Percentiles rank a stretch among this genome's conserved stretches.
These are phyloP conservation scores for roundworm (Caenorhabditis elegans) DNA, from an alignment of 1,140 invertebrate genomes.

Conservation along the genomic window DNA sequence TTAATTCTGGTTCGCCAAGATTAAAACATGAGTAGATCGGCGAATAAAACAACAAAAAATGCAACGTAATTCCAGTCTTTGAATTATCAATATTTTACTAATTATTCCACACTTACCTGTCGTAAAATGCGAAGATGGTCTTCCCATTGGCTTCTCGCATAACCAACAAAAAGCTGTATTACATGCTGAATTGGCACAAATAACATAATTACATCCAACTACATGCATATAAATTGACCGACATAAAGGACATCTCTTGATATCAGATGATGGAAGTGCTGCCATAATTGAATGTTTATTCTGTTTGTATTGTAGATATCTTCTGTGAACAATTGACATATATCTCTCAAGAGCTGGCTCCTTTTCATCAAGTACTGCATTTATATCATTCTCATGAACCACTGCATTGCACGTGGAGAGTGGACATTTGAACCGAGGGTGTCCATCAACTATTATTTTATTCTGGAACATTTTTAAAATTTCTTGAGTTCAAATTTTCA, in stretches of 20 bases:
- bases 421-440: constrained; percentile 3
- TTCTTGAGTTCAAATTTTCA: neutral
- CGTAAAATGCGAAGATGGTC: neutral
- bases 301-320: constrained; percentile 13
- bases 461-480: neutral
- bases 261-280: neutral
- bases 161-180: constrained; percentile 1
- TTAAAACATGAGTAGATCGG: no score
- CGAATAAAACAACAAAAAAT: no score
- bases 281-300: neutral
- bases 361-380: constrained; percentile 12
- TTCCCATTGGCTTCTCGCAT: neutral
- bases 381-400: constrained; percentile 14
- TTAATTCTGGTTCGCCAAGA: no score
- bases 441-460: neutral
- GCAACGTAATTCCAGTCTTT: no score
- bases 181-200: constrained; percentile 4
- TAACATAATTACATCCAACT: constrained; percentile 8
- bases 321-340: neutral
- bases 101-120: no score
- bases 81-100: no score
- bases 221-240: neutral
- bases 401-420: neutral
- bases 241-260: neutral
- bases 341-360: constrained; percentile 11